Percentiles rank a stretch among this genome's conserved stretches.
Conservation (phyloP, 2,113 vertebrate species). For the Paramormyrops kingsleyae region DNA sequence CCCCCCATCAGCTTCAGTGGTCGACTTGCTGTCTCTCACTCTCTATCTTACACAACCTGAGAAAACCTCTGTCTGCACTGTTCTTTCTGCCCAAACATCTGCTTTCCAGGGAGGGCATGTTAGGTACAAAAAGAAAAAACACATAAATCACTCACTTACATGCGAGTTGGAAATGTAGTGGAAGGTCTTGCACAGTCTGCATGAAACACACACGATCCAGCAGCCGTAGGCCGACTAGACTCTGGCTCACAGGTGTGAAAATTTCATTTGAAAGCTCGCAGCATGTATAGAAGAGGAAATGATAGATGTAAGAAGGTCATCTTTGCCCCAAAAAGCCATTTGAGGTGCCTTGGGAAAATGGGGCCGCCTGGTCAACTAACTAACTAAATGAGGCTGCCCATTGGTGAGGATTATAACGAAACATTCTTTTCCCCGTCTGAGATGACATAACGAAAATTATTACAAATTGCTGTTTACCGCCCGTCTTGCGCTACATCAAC, state of each 20-base stretch:
- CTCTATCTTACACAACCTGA: background rate
- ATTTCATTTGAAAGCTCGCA: background rate
- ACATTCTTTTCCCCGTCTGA: background rate
- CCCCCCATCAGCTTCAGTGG: background rate
- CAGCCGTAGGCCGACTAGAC: background rate
- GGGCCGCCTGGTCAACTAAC: too few relatives aligned
- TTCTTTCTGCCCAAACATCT: slow-evolving; percentile 23
- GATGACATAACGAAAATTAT: slow-evolving; percentile 5
- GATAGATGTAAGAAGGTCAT: background rate
- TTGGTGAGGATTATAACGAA: background rate
- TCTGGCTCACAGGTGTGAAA: background rate
- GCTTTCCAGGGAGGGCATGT: slow-evolving; percentile 14
- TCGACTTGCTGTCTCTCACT: background rate
- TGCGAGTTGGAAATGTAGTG: background rate
- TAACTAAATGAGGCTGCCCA: background rate
- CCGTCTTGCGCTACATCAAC: slow-evolving; percentile 24
- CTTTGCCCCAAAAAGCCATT: background rate
- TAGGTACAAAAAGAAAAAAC: background rate
- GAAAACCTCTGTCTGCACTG: slow-evolving; percentile 7
- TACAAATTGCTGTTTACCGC: slow-evolving; percentile 9
- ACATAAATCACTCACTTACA: slow-evolving; percentile 6
- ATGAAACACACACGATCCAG: too few relatives aligned
- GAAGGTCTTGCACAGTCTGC: background rate
- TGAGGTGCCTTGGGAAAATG: background rate
- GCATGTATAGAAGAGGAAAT: background rate